phyloP scores from a whole-genome alignment of 92 coral and sea anemone genomes.

The Paragorgia papillata region DNA sequence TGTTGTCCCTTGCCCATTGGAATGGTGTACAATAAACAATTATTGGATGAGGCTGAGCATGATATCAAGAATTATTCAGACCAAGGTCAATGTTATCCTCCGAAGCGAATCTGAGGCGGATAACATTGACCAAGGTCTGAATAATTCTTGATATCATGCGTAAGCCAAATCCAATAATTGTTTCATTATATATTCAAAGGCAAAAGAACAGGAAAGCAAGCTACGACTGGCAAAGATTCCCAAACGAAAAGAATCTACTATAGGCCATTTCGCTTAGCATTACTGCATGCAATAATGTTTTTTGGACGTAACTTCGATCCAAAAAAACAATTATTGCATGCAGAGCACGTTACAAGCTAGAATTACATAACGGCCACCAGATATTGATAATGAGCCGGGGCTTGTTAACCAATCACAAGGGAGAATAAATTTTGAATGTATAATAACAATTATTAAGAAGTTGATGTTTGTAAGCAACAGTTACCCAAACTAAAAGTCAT shows the following conservation, averaged over 20 bases:
- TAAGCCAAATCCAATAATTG: no score
- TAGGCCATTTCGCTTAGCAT: conserved; percentile 1
- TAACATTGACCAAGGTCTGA: no score
- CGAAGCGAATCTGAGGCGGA: no score
- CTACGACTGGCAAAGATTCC: background rate
- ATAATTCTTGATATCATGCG: no score
- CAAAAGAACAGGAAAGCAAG: no score
- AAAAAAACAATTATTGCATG: conserved; percentile 31
- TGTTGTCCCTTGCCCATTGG: no score
- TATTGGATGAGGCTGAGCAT: no score
- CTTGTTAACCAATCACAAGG: conserved; percentile 19
- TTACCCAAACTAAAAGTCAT: background rate
- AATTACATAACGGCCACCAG: conserved; percentile 8
- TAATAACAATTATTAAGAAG: background rate
- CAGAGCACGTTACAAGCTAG: conserved; percentile 20
- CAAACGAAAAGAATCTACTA: background rate
- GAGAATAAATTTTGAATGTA: conserved; percentile 4
- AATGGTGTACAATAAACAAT: no score
- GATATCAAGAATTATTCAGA: no score
- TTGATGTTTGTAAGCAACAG: no score
- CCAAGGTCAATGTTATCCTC: no score
- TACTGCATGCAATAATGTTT: conserved; percentile 2
- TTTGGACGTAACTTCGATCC: conserved; percentile 24
- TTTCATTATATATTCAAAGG: no score
- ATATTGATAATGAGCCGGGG: background rate